Percentiles rank a stretch among this genome's conserved stretches.
phyloP scores from a whole-genome alignment of 2,113 vertebrate genomes.

The Pteronura brasiliensis region DNA sequence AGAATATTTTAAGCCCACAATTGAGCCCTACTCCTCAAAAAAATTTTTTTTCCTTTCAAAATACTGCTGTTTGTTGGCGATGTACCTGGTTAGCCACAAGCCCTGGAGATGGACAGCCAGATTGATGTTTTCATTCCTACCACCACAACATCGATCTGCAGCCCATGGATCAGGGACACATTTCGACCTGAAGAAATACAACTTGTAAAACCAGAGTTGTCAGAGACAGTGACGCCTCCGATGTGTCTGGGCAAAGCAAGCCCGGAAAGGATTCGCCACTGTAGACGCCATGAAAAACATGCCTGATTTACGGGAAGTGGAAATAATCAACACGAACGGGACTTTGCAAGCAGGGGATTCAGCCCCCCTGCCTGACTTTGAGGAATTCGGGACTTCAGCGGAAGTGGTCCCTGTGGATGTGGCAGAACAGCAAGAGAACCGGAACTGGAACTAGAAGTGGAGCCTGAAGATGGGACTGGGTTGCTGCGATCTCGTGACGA shows the following conservation, averaged over 20 bases:
- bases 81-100: neutral
- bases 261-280: neutral
- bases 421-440: neutral
- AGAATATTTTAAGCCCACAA: neutral
- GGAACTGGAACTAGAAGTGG: neutral
- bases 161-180: neutral
- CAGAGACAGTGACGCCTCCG: neutral
- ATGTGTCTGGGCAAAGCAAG: neutral
- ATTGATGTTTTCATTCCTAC: neutral
- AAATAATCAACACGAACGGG: neutral
- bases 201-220: neutral
- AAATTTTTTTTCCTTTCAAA: neutral
- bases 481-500: rapidly evolving
- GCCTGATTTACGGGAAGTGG: neutral
- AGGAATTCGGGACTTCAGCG: neutral
- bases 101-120: neutral
- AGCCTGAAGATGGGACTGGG: neutral
- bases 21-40: neutral
- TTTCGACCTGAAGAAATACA: neutral
- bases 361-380: neutral
- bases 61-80: neutral
- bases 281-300: neutral
- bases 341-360: neutral
- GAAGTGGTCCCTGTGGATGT: neutral
- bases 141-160: neutral